These are phyloP conservation scores for Hoplodrina blanda DNA, from an alignment of 2,888 invertebrate genomes.

Conservation along the genomic window DNA sequence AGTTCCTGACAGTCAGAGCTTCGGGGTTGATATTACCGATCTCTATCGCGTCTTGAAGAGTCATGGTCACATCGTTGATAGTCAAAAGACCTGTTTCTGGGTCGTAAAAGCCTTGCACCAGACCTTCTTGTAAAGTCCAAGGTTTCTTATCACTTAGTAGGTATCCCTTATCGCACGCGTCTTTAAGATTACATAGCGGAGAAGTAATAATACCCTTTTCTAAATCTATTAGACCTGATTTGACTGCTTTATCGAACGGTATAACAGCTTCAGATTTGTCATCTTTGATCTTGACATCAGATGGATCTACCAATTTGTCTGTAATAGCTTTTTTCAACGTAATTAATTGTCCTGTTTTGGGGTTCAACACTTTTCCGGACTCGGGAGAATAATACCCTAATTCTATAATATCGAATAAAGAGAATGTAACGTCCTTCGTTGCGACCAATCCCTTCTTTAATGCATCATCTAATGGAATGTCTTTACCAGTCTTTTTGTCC, in stretches of 20 bases:
- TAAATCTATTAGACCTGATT: slow-evolving; percentile 93
- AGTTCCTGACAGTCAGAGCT: slow-evolving; percentile 95
- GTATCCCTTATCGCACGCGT: slow-evolving; percentile 95
- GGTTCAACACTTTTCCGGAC: slow-evolving; percentile 94
- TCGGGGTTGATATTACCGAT: slow-evolving; percentile 94
- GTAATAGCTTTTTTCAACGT: slow-evolving; percentile 94
- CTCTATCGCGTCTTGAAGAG: slow-evolving; percentile 94
- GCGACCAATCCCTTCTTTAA: slow-evolving; percentile 93
- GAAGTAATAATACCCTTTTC: slow-evolving; percentile 93
- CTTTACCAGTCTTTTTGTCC: slow-evolving; percentile 93
- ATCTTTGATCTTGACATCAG: slow-evolving; percentile 93
- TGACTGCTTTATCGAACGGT: slow-evolving; percentile 93
- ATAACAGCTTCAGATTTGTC: slow-evolving; percentile 92
- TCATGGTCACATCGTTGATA: slow-evolving; percentile 92
- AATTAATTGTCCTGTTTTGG: slow-evolving; percentile 93
- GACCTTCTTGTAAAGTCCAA: slow-evolving; percentile 95
- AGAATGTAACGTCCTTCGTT: slow-evolving; percentile 93
- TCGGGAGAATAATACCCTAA: slow-evolving; percentile 94
- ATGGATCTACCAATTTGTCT: slow-evolving; percentile 93
- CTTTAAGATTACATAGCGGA: slow-evolving; percentile 93
- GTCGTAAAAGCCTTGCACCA: slow-evolving; percentile 95
- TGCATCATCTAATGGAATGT: slow-evolving; percentile 93
- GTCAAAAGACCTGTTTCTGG: slow-evolving; percentile 93
- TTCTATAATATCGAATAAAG: slow-evolving; percentile 93
- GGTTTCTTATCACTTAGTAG: slow-evolving; percentile 95